Base-by-base conservation (phyloP, 2,888 invertebrate genomes). In the Punctoribates punctum region DNA sequence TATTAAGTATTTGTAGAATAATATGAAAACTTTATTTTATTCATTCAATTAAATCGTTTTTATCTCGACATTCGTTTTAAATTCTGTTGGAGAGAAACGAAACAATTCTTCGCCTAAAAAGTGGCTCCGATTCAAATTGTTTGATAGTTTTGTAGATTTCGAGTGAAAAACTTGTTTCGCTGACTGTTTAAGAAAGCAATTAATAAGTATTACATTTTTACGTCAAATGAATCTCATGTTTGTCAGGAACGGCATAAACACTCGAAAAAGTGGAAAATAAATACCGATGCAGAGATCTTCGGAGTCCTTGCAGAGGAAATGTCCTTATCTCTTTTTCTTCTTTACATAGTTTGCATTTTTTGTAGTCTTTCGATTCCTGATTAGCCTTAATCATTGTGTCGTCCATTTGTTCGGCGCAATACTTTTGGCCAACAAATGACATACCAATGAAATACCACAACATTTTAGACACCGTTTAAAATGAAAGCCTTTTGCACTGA, bases 391-490 rank as follows among this genome's bases (percentile, higher is more conserved):
- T 17, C 11, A n/a, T 13, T 2, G 8, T 42, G 8, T 42, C 8
- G 42, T 20, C 20, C n/a, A n/a, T n/a, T n/a, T n/a, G n/a, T 51
- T 51, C 51, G 5, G 17, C n/a, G 51, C 51, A 51, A 51, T 51
- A 51, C 8, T 51, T 51, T 20, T 51, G 51, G 11, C 51, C 51
- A 51, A 51, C 51, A 51, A n/a, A 51, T 51, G 51, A 51, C 51
- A 51, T 51, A 51, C 51, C 51, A 8, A 51, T 51, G n/a, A 51
- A 51, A 51, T 51, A 51, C 51, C 51, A 51, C 51, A 51, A 51
- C 51, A 51, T 51, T 51, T 51, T 42, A 42, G 42, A 42, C 42
- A 42, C 42, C n/a, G n/a, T n/a, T n/a, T n/a, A 42, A 11, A 42
- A 42, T 13, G 11, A 13, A 42, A 42, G 42, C 1, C 11, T 42